Evolutionary conservation across 2,888 invertebrate genomes (phyloP), one percentile per base, ranked within the genome.

Genomic region (Mesoligia furuncula): DNA sequence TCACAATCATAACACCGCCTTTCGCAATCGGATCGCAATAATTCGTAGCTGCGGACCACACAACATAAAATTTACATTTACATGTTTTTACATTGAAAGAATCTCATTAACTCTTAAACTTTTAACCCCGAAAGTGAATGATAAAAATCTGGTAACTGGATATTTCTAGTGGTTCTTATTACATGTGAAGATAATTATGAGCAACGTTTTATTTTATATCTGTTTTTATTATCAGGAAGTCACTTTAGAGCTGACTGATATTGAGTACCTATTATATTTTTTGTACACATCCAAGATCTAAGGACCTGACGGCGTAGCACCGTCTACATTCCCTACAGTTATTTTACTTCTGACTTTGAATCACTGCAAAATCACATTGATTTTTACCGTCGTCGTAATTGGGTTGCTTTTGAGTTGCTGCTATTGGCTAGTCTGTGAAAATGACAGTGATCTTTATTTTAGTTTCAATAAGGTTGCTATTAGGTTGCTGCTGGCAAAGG

Each of bases 121-220:
- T 66, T 36, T 71, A 75, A 84, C 64, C 84, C 6, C 13, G 11
- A 36, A 80, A 75, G 62, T 68, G 64, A 79, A 67, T 24, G 68
- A 82, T 82, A 80, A 74, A 64, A 54, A 84, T 71, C 74, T 82
- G 68, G 13, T 59, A 59, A 79, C 67, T 84, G 59, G 80, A 64
- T 81, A 70, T 62, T 36, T 51, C 57, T n/a, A 31, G 42, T 61
- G 15, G 15, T 36, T 54, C 17, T 24, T 45, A 54, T 39, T n/a
- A 57, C 17, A 27, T 31, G 2, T 73, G 15, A 20, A 24, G n/a
- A 69, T 72, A 36, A 36, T 36, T 36, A 68, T 24, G 8, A 64
- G 67, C 67, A 69, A 42, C 17, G 20, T 62, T 66, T 61, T 54
- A 62, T 62, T 80, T 17, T 45, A 66, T 51, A 31, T 54, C 48